Conservation (phyloP, 2,113 vertebrate species). For the Anoplopoma fimbria region DNA sequence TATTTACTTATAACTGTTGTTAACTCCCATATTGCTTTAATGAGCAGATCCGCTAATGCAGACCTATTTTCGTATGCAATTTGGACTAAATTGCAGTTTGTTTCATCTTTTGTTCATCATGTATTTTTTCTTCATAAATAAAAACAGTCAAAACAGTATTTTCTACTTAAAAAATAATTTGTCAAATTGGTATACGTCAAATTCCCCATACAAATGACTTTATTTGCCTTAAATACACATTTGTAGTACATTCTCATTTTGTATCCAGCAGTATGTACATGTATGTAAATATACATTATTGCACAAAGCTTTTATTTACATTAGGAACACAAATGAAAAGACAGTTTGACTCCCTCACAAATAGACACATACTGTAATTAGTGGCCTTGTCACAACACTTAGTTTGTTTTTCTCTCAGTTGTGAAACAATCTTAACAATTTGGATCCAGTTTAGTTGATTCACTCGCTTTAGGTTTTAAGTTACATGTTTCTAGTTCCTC, state of each 20-base stretch:
- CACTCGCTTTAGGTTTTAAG: not conserved
- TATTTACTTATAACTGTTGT: not conserved
- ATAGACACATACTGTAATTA: not conserved
- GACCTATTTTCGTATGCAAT: not conserved
- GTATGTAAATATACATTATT: constrained; percentile 28
- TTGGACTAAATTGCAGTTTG: constrained; percentile 4
- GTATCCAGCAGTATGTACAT: constrained; percentile 25
- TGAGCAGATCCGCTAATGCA: not conserved
- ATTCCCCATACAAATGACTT: constrained; percentile 23
- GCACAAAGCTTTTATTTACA: constrained; percentile 35
- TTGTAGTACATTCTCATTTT: constrained; percentile 20
- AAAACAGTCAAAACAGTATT: constrained; percentile 25
- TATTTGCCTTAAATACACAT: constrained; percentile 37
- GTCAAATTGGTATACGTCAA: not conserved
- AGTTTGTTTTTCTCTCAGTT: not conserved
- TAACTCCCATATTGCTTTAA: not conserved
- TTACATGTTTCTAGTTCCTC: not conserved
- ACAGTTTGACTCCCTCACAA: not conserved
- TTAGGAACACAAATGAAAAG: constrained; percentile 7
- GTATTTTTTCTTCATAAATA: constrained; percentile 59
- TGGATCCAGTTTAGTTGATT: not conserved
- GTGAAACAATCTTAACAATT: not conserved
- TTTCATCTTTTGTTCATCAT: not conserved
- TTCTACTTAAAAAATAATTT: not conserved
- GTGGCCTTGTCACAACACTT: not conserved